Evolutionary conservation across 2,888 invertebrate genomes (phyloP).

Genomic region (Rhagophthalmus giganteus): DNA sequence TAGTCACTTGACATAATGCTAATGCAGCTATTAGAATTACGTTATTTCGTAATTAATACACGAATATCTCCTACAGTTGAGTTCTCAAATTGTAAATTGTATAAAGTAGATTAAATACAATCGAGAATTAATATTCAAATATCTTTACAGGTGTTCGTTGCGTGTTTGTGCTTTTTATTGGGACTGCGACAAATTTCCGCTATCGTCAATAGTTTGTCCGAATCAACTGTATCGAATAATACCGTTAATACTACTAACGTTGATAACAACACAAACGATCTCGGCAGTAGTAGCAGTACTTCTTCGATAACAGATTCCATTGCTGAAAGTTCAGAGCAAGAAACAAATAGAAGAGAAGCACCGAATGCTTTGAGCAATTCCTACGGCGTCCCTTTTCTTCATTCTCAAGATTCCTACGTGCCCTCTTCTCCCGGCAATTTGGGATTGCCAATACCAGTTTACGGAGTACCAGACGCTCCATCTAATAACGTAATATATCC

Average conservation of each 20-base stretch:
- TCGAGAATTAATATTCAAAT: background rate
- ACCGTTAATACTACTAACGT: constrained; percentile 25
- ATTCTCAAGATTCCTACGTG: constrained; percentile 47
- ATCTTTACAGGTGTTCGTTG: constrained; percentile 41
- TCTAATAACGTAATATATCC: constrained; percentile 54
- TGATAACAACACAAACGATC: constrained; percentile 20
- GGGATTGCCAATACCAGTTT: constrained; percentile 62
- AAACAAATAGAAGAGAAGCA: constrained; percentile 50
- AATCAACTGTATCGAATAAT: constrained; percentile 28
- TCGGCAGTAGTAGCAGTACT: constrained; percentile 1
- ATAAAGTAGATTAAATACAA: too few relatives aligned
- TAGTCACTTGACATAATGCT: too few relatives aligned
- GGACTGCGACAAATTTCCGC: constrained; percentile 47
- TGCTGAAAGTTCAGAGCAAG: constrained; percentile 45
- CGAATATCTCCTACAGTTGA: too few relatives aligned
- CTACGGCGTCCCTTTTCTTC: constrained; percentile 61
- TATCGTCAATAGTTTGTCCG: constrained; percentile 49
- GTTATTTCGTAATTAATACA: too few relatives aligned
- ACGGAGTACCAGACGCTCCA: constrained; percentile 61
- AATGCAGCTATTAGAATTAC: too few relatives aligned
- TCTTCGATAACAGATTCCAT: constrained; percentile 40
- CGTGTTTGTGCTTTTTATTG: constrained; percentile 43
- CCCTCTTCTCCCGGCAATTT: constrained; percentile 51
- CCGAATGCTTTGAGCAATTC: constrained; percentile 48
- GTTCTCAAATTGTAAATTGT: too few relatives aligned